Percentiles rank a stretch among this genome's conserved stretches.
These are phyloP conservation scores for Nettapus auritus DNA, from an alignment of 2,113 vertebrate genomes.

Conservation along the genomic window DNA sequence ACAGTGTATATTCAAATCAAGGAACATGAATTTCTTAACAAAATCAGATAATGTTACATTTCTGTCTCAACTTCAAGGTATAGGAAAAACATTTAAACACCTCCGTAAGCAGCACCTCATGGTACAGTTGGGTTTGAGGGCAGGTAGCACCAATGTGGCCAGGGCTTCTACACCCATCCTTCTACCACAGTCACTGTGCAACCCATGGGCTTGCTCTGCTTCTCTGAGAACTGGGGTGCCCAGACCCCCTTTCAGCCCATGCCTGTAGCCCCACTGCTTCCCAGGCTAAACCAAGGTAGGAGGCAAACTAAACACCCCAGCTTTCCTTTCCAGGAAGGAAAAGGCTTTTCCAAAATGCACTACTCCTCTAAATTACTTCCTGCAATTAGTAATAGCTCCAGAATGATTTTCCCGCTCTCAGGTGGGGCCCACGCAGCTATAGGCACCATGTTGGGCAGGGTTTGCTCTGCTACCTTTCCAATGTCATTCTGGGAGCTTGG, in stretches of 20 bases:
- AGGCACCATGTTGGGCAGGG: not conserved
- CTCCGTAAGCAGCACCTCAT: not conserved
- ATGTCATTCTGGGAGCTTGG: not conserved
- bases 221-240: not conserved
- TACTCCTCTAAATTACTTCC: not conserved
- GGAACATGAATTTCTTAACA: not conserved
- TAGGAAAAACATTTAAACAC: not conserved
- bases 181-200: fast-evolving
- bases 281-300: fast-evolving
- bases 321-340: not conserved
- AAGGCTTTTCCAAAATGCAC: not conserved
- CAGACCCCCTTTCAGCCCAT: not conserved
- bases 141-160: not conserved
- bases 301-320: not conserved
- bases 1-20: not conserved
- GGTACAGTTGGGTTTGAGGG: not conserved
- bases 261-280: not conserved
- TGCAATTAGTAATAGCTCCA: not conserved
- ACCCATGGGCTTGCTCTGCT: fast-evolving
- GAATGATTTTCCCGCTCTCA: not conserved
- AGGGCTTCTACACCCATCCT: not conserved
- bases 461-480: not conserved
- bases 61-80: not conserved
- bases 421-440: fast-evolving
- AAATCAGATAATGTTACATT: not conserved